These are phyloP conservation scores for Pygoscelis antarcticus DNA, from an alignment of 2,113 vertebrate species.

Conservation along the genomic window DNA sequence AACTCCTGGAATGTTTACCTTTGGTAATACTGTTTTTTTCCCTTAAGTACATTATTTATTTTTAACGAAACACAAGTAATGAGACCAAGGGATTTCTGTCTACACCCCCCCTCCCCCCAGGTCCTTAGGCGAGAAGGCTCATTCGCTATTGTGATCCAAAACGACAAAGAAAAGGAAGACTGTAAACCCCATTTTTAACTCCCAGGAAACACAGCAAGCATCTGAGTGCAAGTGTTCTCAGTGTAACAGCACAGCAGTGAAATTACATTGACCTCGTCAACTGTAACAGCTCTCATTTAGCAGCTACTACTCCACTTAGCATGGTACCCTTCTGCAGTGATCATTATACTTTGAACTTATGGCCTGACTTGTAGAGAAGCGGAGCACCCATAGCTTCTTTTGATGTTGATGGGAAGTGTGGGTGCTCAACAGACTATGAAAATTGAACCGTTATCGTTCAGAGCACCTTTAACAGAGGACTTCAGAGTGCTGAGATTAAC, in stretches of 20 bases:
- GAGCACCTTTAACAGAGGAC: background rate
- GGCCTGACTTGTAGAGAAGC: background rate
- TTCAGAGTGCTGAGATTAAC: background rate
- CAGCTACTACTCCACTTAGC: background rate
- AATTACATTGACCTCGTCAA: background rate
- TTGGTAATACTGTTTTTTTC: background rate
- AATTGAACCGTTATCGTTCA: fast-evolving
- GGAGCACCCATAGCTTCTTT: background rate
- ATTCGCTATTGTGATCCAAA: background rate
- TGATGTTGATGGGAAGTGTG: background rate
- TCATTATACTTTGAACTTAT: background rate
- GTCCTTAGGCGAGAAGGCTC: background rate
- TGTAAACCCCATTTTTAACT: slow-evolving; percentile 14
- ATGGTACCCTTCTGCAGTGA: background rate
- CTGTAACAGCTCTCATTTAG: background rate
- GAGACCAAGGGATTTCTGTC: background rate
- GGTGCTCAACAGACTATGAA: background rate
- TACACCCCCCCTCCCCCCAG: background rate
- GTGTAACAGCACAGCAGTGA: background rate
- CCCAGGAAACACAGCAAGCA: background rate
- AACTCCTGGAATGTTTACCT: slow-evolving; percentile 21
- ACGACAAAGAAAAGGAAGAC: background rate
- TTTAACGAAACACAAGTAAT: slow-evolving; percentile 25
- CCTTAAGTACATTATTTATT: slow-evolving; percentile 32
- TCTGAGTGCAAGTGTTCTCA: background rate